phyloP scores from a whole-genome alignment of 2,797 vertebrate genomes.

The Nothura maculosa region DNA sequence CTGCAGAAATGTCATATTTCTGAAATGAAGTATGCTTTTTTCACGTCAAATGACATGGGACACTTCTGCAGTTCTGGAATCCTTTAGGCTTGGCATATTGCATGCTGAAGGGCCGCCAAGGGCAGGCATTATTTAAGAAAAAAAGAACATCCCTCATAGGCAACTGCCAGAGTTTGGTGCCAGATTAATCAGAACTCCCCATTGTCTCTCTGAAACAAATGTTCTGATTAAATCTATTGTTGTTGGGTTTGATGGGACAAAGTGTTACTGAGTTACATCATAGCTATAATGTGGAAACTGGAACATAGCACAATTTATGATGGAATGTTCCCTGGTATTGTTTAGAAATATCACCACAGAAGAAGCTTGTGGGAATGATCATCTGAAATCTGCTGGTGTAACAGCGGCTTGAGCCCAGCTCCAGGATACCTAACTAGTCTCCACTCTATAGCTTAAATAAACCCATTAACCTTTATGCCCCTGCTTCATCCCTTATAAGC shows the following conservation, averaged over 20 bases:
- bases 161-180: slow-evolving; percentile 64
- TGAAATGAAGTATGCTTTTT: slow-evolving; percentile 25
- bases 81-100: background rate
- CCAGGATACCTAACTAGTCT: slow-evolving; percentile 31
- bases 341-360: slow-evolving; percentile 51
- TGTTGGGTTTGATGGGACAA: slow-evolving; percentile 52
- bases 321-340: slow-evolving; percentile 56
- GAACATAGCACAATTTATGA: slow-evolving; percentile 59
- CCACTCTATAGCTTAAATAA: slow-evolving; percentile 44
- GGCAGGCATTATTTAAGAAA: slow-evolving; percentile 2
- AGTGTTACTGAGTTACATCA: slow-evolving; percentile 60
- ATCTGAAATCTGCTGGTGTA: slow-evolving; percentile 39
- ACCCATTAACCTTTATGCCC: slow-evolving; percentile 48
- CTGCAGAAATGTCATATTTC: background rate
- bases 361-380: slow-evolving; percentile 56
- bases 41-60: slow-evolving; percentile 13
- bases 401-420: slow-evolving; percentile 28
- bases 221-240: slow-evolving; percentile 65
- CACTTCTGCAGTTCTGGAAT: slow-evolving; percentile 33
- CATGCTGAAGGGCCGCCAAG: slow-evolving; percentile 27
- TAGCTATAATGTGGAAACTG: slow-evolving; percentile 66
- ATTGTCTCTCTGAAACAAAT: slow-evolving; percentile 72
- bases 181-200: slow-evolving; percentile 71
- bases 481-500: slow-evolving; percentile 19
- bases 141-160: background rate